Base-by-base conservation (phyloP, 2,888 invertebrate species). In the Galerucella nymphaeae region DNA sequence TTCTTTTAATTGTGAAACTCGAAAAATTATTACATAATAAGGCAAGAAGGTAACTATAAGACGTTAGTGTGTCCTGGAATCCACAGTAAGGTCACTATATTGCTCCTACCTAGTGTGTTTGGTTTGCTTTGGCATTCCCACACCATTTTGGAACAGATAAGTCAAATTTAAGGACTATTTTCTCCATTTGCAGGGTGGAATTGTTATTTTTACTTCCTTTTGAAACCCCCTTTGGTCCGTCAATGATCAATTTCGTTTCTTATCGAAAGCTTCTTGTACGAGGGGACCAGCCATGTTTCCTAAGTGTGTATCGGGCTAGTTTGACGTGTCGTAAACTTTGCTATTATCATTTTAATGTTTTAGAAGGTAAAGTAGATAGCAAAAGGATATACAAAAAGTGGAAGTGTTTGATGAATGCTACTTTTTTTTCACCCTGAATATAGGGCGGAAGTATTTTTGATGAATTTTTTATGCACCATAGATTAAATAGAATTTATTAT, bases 341-440 rank as follows among this genome's bases (percentile, higher is more conserved):
- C 78, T 77, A 83, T 84, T 84, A 85, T 84, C 84, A 83, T 83
- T 82, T 84, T 85, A 84, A 84, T 84, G 84, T 82, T 83, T 79
- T 80, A 79, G 71, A 78, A 80, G 81, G 76, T 72, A 75, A 65
- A 73, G 59, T 42, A 58, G 61, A 58, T 55, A 66, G 55, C 63
- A 72, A 45, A 66, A 66, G 18, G 48, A 58, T 67, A 50, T 41
- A n/a, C n/a, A n/a, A 58, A 55, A n/a, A 48, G 3, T 30, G 8
- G 58, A 59, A 48, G 45, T 18, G 38, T 38, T 50, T 59, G 66
- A 48, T 45, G 66, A 23, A 23, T 5, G 30, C 5, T 30, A 30
- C 5, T 30, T 30, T 30, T 30, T 30, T 30, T 30, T 30, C 6
- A 30, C 30, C 30, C 6, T 5, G 6, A 38, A 38, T 9, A 38